phyloP scores from a whole-genome alignment of 2,113 vertebrate genomes.

The Uria lomvia region DNA sequence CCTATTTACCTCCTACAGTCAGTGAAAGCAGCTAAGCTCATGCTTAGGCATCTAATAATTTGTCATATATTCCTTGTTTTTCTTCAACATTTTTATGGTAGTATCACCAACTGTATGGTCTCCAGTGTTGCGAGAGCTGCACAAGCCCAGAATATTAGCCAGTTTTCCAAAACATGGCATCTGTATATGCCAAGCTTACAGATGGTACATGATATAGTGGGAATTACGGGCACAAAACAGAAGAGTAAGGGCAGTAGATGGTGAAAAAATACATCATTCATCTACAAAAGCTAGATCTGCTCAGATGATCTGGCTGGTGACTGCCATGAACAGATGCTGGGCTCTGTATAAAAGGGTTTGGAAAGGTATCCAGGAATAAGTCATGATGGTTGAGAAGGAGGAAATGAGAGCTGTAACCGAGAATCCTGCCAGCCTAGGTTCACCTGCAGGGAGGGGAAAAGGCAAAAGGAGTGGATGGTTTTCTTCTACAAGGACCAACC shows the following conservation, averaged over 20 bases:
- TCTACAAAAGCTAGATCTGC: not conserved
- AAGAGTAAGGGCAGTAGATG: not conserved
- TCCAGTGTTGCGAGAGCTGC: slow-evolving; percentile 3
- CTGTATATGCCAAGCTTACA: slow-evolving; percentile 25
- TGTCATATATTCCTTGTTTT: slow-evolving; percentile 25
- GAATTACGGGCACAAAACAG: not conserved
- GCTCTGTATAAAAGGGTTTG: not conserved
- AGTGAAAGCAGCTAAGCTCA: not conserved
- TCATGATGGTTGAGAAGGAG: not conserved
- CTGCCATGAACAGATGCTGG: not conserved
- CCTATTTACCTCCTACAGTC: not conserved
- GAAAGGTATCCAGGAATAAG: not conserved
- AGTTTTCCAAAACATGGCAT: not conserved
- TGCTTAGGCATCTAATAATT: slow-evolving; percentile 2
- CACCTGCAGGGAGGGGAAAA: not conserved
- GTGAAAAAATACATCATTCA: not conserved
- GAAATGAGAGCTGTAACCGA: not conserved
- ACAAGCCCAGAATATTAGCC: not conserved
- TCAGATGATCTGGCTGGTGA: not conserved
- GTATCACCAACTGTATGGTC: slow-evolving; percentile 15
- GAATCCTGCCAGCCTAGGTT: not conserved
- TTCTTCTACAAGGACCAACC: not conserved
- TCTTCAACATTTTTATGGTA: not conserved
- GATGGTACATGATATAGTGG: not conserved
- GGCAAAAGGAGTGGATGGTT: not conserved